Evolutionary conservation across 1,140 invertebrate genomes (phyloP).

Genomic region (Leptinotarsa undecemlineata): DNA sequence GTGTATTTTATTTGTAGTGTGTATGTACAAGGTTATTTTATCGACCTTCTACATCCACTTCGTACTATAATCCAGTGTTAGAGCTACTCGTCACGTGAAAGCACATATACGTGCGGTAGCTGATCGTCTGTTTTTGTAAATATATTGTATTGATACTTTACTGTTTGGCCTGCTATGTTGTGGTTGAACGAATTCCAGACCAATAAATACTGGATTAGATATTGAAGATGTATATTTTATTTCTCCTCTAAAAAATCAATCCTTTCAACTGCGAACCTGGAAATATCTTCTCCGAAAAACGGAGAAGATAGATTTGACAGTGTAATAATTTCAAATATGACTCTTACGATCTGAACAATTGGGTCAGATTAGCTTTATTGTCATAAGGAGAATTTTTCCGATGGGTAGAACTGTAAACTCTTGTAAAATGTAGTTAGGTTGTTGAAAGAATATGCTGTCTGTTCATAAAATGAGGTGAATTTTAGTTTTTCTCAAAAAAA

Average conservation of each 20-base stretch:
- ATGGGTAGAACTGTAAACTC: too few relatives aligned
- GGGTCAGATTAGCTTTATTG: too few relatives aligned
- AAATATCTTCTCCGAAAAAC: too few relatives aligned
- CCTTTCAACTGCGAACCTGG: too few relatives aligned
- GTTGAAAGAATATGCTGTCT: too few relatives aligned
- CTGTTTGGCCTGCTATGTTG: conserved; percentile 55
- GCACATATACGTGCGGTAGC: conserved; percentile 44
- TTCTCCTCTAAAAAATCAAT: not conserved
- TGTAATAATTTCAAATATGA: too few relatives aligned
- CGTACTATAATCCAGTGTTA: conserved; percentile 51
- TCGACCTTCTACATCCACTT: conserved; percentile 29
- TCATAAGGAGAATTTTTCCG: too few relatives aligned
- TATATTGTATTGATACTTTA: conserved; percentile 53
- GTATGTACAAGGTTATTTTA: conserved; percentile 19
- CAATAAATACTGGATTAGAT: conserved; percentile 52
- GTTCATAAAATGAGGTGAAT: too few relatives aligned
- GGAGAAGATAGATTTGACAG: too few relatives aligned
- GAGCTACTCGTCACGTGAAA: conserved; percentile 47
- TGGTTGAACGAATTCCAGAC: conserved; percentile 54
- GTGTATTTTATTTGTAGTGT: conserved; percentile 42
- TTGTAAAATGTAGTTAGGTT: too few relatives aligned
- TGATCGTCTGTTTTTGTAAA: conserved; percentile 51
- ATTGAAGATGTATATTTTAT: conserved; percentile 21
- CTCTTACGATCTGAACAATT: too few relatives aligned
- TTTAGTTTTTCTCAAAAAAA: too few relatives aligned